These are phyloP conservation scores for Plectropomus leopardus DNA, from an alignment of 2,113 vertebrate species.

Conservation along the genomic window DNA sequence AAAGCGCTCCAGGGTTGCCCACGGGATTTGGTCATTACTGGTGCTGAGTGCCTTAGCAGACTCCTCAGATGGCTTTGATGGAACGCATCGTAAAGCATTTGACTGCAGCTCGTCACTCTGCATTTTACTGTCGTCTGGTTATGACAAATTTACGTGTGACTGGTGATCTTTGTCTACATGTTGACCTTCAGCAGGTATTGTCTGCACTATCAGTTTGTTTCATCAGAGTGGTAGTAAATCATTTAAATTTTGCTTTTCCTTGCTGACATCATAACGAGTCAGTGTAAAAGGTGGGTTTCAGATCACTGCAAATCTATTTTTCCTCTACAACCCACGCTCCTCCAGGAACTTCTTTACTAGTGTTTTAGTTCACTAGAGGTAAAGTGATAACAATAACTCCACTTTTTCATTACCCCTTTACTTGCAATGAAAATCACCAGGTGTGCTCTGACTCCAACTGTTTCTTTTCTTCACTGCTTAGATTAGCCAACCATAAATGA, in stretches of 20 bases:
- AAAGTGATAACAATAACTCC: background rate
- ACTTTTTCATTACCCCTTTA: conserved; percentile 21
- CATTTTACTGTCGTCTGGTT: conserved; percentile 36
- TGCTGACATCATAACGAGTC: background rate
- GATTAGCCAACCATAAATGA: conserved; percentile 62
- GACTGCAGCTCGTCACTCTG: background rate
- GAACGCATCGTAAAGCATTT: conserved; percentile 33
- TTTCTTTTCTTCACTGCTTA: conserved; percentile 29
- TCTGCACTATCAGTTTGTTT: background rate
- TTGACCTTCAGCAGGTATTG: background rate
- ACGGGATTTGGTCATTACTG: conserved; percentile 49
- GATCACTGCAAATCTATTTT: background rate
- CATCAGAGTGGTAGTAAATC: background rate
- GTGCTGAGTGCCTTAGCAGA: conserved; percentile 74
- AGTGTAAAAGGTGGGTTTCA: conserved; percentile 2
- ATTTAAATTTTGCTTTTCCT: background rate
- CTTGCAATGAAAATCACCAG: conserved; percentile 10
- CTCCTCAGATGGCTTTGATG: conserved; percentile 31
- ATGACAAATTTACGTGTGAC: conserved; percentile 24
- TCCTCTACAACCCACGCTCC: background rate
- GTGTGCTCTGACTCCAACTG: conserved; percentile 38
- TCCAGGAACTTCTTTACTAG: background rate
- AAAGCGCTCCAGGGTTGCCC: conserved; percentile 48
- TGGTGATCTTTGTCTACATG: conserved; percentile 3
- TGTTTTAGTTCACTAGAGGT: conserved; percentile 13